Evolutionary conservation across 2,888 invertebrate species (phyloP).

Genomic region (Drosophila villosipedis): DNA sequence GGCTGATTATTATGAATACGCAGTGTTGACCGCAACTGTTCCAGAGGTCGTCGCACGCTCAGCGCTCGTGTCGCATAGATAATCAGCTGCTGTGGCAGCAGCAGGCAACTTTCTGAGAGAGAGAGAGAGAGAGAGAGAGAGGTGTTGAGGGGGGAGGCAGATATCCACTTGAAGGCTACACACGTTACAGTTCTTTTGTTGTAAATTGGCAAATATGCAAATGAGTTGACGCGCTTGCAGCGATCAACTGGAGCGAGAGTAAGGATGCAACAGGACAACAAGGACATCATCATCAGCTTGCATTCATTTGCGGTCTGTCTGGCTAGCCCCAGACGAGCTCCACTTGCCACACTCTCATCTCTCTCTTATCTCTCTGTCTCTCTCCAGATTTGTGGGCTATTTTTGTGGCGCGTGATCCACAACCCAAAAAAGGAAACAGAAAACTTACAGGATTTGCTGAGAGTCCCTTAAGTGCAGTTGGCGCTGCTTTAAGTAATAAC

Average conservation of each 20-base stretch:
- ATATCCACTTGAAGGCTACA: constrained; percentile 47
- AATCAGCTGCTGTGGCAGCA: constrained; percentile 48
- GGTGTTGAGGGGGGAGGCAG: neutral
- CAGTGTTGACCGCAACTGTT: constrained; percentile 58
- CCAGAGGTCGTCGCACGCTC: constrained; percentile 63
- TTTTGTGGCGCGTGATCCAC: constrained; percentile 61
- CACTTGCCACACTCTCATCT: neutral
- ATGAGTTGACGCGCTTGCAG: constrained; percentile 68
- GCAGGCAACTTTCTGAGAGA: neutral
- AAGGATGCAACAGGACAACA: constrained; percentile 21
- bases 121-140: neutral
- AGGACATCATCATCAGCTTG: constrained; percentile 41
- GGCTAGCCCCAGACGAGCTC: constrained; percentile 35
- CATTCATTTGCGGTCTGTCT: constrained; percentile 57
- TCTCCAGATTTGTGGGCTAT: constrained; percentile 63
- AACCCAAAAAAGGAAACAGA: neutral
- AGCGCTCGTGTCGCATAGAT: constrained; percentile 67
- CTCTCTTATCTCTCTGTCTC: constrained; percentile 12
- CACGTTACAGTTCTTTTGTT: constrained; percentile 74
- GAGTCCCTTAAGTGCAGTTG: constrained; percentile 21
- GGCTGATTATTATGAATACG: constrained; percentile 77
- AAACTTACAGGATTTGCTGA: neutral
- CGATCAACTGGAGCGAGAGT: constrained; percentile 37
- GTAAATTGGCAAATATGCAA: constrained; percentile 83
- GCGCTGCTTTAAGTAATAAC: constrained; percentile 35